phyloP scores from a whole-genome alignment of 2,113 vertebrate genomes.

The Sander lucioperca region DNA sequence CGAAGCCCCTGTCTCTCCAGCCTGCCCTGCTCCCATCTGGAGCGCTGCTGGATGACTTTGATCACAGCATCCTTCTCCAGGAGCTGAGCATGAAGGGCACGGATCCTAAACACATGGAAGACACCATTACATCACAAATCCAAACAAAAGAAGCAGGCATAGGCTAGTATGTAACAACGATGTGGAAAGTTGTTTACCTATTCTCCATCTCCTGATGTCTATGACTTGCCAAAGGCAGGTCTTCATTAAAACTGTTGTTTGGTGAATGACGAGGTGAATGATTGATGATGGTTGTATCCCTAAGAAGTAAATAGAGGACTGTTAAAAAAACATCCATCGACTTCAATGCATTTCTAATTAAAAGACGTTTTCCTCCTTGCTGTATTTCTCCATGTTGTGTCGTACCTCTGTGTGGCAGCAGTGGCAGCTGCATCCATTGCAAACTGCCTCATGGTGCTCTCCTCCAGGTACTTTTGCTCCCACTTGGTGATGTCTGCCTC shows the following conservation, averaged over 20 bases:
- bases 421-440: slow-evolving; percentile 98
- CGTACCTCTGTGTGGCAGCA: slow-evolving; percentile 90
- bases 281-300: slow-evolving; percentile 97
- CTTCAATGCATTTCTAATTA: background rate
- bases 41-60: slow-evolving; percentile 96
- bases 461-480: slow-evolving; percentile 98
- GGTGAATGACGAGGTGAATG: slow-evolving; percentile 94
- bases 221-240: slow-evolving; percentile 88
- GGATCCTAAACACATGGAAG: slow-evolving; percentile 82
- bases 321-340: slow-evolving; percentile 4
- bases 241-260: slow-evolving; percentile 94
- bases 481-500: slow-evolving; percentile 99
- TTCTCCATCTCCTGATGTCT: slow-evolving; percentile 97
- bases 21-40: slow-evolving; percentile 88
- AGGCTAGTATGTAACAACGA: rapidly evolving
- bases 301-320: slow-evolving; percentile 47
- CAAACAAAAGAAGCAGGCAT: background rate
- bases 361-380: rapidly evolving
- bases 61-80: slow-evolving; percentile 96
- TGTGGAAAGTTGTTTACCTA: slow-evolving; percentile 82
- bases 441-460: slow-evolving; percentile 98
- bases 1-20: slow-evolving; percentile 86
- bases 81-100: slow-evolving; percentile 93
- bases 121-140: slow-evolving; percentile 7
- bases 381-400: background rate